A percentile compares a stretch with the other conserved stretches of the same genome.
phyloP scores from a whole-genome alignment of 2,888 invertebrate genomes.

The Chloroclysta siterata region DNA sequence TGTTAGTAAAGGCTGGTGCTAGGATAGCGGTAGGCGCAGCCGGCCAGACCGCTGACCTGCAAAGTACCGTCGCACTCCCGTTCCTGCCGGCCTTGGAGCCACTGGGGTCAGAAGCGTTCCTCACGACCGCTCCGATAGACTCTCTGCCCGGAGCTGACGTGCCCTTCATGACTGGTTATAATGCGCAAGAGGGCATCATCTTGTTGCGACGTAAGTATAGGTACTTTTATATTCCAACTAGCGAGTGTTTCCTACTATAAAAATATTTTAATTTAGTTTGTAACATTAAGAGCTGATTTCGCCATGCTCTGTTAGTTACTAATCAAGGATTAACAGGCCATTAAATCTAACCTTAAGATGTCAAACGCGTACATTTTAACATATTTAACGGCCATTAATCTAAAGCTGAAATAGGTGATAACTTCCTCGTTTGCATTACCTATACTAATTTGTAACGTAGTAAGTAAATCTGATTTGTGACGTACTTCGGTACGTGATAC shows the following conservation, averaged over 20 bases:
- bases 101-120: slow-evolving; percentile 72
- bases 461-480: no score
- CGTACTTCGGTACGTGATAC: neutral
- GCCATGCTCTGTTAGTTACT: no score
- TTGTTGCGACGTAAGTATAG: slow-evolving; percentile 82
- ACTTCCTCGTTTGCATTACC: no score
- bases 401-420: neutral
- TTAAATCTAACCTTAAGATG: no score
- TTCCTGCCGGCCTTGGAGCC: slow-evolving; percentile 85
- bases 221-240: neutral
- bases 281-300: no score
- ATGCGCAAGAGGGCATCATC: slow-evolving; percentile 87
- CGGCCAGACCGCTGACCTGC: slow-evolving; percentile 72
- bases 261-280: no score
- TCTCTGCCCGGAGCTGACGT: slow-evolving; percentile 82
- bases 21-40: slow-evolving; percentile 73
- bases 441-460: no score
- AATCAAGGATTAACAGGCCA: no score
- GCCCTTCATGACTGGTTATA: slow-evolving; percentile 87
- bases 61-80: slow-evolving; percentile 85
- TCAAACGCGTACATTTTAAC: no score
- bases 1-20: slow-evolving; percentile 84
- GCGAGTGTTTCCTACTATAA: neutral
- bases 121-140: slow-evolving; percentile 79
- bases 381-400: no score